A percentile compares a stretch with the other conserved stretches of the same genome.
phyloP scores from a whole-genome alignment of 2,113 vertebrate genomes.

The Octodon degus region DNA sequence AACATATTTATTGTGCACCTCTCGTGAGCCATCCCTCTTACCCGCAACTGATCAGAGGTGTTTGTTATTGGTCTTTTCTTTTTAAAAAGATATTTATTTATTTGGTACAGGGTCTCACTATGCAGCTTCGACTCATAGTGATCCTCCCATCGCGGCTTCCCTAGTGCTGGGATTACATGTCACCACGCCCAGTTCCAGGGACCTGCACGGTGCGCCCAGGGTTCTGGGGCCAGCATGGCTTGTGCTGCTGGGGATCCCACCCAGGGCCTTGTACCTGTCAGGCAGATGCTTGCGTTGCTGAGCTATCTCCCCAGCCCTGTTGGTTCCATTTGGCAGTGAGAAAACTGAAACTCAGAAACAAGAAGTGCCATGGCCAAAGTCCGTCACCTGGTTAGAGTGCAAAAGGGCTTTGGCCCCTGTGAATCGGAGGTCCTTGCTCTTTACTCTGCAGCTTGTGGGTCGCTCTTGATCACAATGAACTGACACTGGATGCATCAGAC shows the following conservation, averaged over 20 bases:
- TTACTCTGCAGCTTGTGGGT: background rate
- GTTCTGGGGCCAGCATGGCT: no score
- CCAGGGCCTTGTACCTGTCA: no score
- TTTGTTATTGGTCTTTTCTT: background rate
- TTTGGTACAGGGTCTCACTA: no score
- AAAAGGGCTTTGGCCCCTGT: background rate
- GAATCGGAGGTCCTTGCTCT: background rate
- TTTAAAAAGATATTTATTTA: no score
- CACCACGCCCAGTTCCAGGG: no score
- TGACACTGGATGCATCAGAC: slow-evolving; percentile 53
- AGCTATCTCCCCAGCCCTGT: background rate
- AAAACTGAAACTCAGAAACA: background rate
- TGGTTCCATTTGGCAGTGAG: background rate
- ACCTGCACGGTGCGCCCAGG: no score
- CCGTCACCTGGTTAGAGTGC: background rate
- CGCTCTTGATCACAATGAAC: background rate
- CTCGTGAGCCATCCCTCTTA: background rate
- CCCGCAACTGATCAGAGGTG: background rate
- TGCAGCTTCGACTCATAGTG: no score
- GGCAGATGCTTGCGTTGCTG: no score
- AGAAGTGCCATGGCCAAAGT: background rate
- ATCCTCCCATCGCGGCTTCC: no score
- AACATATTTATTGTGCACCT: background rate
- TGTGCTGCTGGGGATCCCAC: no score
- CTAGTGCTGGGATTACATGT: no score